These are phyloP conservation scores for Halesus radiatus DNA, from an alignment of 1,140 invertebrate species.

Conservation along the genomic window DNA sequence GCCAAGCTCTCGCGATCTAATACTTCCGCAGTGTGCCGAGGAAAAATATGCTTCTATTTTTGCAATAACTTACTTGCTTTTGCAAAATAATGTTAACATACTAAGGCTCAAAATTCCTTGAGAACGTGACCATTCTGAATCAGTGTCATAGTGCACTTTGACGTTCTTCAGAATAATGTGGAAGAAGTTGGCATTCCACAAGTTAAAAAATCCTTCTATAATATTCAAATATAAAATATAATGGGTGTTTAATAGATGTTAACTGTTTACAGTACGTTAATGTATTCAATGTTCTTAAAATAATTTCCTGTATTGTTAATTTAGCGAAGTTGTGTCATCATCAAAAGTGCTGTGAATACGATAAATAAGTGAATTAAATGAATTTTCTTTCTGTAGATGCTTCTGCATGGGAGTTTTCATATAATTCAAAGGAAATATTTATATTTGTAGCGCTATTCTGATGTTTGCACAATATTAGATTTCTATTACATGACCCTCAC, in stretches of 20 bases:
- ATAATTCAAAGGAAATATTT: not conserved
- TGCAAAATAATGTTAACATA: too few relatives aligned
- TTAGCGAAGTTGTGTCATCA: constrained; percentile 31
- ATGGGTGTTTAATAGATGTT: not conserved
- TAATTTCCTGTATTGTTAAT: constrained; percentile 15
- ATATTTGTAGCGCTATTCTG: constrained; percentile 5
- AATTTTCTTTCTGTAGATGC: not conserved
- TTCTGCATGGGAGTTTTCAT: not conserved
- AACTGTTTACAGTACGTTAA: constrained; percentile 6
- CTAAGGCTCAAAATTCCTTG: too few relatives aligned
- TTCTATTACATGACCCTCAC: not conserved
- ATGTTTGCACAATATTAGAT: not conserved
- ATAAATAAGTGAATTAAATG: constrained; percentile 15
- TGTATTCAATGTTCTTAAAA: constrained; percentile 12
- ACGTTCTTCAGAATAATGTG: too few relatives aligned
- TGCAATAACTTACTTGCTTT: too few relatives aligned
- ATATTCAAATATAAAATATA: too few relatives aligned
- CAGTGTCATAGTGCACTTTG: too few relatives aligned
- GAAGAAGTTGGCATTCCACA: too few relatives aligned
- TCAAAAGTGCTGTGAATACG: constrained; percentile 30
- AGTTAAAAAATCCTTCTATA: too few relatives aligned
- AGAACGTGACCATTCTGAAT: too few relatives aligned
- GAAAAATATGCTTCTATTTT: too few relatives aligned
- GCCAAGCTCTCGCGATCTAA: too few relatives aligned
- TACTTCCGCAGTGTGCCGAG: too few relatives aligned